phyloP scores from a whole-genome alignment of 2,888 invertebrate species.

The Cremastinae sp. region DNA sequence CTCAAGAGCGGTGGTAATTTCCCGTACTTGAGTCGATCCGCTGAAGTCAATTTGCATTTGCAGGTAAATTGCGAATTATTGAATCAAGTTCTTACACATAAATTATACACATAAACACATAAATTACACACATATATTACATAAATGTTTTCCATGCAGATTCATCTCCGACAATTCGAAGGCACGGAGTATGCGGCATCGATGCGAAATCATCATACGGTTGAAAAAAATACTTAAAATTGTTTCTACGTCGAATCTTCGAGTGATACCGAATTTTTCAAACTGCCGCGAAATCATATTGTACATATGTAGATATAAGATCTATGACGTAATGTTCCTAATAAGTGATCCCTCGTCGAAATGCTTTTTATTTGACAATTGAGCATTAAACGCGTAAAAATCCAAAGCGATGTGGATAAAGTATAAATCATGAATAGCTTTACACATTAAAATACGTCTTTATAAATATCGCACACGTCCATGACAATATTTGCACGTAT shows the following conservation, averaged over 20 bases:
- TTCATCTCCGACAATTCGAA: conserved; percentile 88
- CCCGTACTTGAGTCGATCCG: conserved; percentile 92
- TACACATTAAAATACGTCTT: conserved; percentile 27
- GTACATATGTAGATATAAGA: conserved; percentile 43
- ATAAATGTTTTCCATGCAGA: conserved; percentile 81
- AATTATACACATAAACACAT: too few relatives aligned
- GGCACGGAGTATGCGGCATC: conserved; percentile 83
- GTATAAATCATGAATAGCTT: conserved; percentile 31
- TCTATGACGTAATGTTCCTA: conserved; percentile 48
- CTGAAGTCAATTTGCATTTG: conserved; percentile 94
- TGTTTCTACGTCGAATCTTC: neutral
- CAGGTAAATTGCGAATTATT: conserved; percentile 82
- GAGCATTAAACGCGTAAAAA: neutral
- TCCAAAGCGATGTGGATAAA: conserved; percentile 22
- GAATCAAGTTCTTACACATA: neutral
- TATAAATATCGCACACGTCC: conserved; percentile 49
- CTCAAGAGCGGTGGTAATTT: conserved; percentile 95
- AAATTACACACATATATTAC: conserved; percentile 14
- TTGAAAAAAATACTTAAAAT: conserved; percentile 46
- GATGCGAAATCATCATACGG: conserved; percentile 72
- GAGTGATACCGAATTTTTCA: neutral
- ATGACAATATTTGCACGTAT: conserved; percentile 52
- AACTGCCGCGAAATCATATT: conserved; percentile 38
- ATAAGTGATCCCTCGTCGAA: neutral
- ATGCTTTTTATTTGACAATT: conserved; percentile 4